Percentiles rank a stretch among this genome's conserved stretches.
Evolutionary conservation across 35 echinoderm and acorn worm genomes (phyloP).

Genomic region (Hemicentrotus pulcherrimus): DNA sequence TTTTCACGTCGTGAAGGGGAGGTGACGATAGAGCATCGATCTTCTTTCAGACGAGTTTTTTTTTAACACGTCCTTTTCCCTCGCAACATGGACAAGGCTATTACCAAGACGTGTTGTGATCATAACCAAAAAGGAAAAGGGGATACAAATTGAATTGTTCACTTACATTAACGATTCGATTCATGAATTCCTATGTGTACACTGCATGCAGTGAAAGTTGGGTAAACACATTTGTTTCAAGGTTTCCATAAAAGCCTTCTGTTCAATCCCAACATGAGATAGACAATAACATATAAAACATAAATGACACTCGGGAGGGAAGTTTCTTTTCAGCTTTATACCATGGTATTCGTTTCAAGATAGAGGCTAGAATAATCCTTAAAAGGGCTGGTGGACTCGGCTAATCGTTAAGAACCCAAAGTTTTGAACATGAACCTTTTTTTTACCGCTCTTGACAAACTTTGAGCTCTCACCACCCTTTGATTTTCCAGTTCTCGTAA

Average conservation of each 20-base stretch:
- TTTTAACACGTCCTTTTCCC: background rate
- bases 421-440: too few relatives aligned
- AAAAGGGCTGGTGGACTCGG: too few relatives aligned
- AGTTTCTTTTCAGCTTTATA: too few relatives aligned
- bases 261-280: background rate
- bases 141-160: background rate
- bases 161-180: background rate
- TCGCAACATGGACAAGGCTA: background rate
- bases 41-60: background rate
- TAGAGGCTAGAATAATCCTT: too few relatives aligned
- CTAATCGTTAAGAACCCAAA: too few relatives aligned
- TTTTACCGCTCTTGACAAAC: too few relatives aligned
- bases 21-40: background rate
- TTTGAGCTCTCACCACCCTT: background rate
- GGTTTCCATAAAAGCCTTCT: background rate
- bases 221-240: background rate
- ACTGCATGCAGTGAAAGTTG: background rate
- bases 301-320: too few relatives aligned
- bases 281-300: too few relatives aligned
- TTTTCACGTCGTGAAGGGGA: background rate
- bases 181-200: background rate
- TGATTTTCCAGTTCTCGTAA: background rate
- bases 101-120: background rate
- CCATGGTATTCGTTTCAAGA: too few relatives aligned
- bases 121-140: background rate